A percentile compares a stretch with the other conserved stretches of the same genome.
These are phyloP conservation scores for Drosophila repleta DNA, from an alignment of 1,140 invertebrate species.

Conservation along the genomic window DNA sequence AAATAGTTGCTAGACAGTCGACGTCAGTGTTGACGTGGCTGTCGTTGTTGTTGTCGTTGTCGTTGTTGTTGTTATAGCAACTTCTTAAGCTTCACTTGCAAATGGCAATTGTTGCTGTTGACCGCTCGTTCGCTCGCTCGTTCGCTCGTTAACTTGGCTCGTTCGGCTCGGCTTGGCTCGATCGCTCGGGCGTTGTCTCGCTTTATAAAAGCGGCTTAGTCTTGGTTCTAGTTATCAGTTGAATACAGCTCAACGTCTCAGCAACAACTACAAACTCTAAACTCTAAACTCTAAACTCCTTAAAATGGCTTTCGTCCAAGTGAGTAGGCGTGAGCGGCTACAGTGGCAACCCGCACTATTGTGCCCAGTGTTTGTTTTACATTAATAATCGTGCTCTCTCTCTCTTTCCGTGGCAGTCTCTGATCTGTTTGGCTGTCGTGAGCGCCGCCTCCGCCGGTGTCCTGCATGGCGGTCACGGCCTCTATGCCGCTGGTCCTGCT, in stretches of 20 bases:
- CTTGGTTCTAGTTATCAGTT: constrained; percentile 84
- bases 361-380: constrained; percentile 11
- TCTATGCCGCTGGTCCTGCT: constrained; percentile 54
- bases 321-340: constrained; percentile 53
- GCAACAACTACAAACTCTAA: constrained; percentile 54
- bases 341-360: constrained; percentile 3
- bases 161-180: constrained; percentile 41
- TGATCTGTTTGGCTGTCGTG: constrained; percentile 82
- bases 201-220: constrained; percentile 83
- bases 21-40: constrained; percentile 38
- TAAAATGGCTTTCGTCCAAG: constrained; percentile 83
- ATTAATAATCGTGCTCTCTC: constrained; percentile 31
- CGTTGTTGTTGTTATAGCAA: constrained; percentile 32
- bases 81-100: constrained; percentile 72
- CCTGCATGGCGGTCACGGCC: constrained; percentile 68
- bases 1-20: constrained; percentile 65
- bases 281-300: constrained; percentile 27
- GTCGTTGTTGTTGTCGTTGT: constrained; percentile 18
- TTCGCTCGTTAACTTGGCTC: constrained; percentile 56
- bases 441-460: constrained; percentile 79
- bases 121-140: constrained; percentile 62
- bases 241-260: constrained; percentile 78
- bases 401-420: constrained; percentile 62
- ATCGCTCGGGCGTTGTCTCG: constrained; percentile 77
- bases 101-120: constrained; percentile 52